Base-by-base conservation (phyloP, 2,113 vertebrate species). In the Xenus cinereus region DNA sequence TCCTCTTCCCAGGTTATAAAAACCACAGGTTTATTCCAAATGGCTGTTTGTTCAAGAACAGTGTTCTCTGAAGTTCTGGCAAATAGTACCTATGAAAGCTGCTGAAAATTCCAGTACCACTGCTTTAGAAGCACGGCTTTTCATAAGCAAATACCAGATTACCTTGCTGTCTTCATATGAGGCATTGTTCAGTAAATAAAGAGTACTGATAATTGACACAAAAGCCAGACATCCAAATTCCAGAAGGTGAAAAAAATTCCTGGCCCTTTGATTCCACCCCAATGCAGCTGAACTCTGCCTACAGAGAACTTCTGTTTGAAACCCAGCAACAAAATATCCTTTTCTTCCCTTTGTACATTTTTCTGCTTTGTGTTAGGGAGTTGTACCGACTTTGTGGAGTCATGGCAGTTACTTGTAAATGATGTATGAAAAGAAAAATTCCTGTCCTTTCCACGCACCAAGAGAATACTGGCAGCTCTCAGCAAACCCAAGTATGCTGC, bases 381-480 rank as follows among this genome's bases (percentile, higher is more conserved):
- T 87, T 87, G 72, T 84, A 60, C 72, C 1, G 66, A 95, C 92
- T 96, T 97, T 85, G 87, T 71, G 75, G 86, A 96, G 92, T 89
- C 91, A 92, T 63, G 93, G 95, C 92, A 86, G 84, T 84, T 94
- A 87, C 92, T 93, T 89, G 85, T 97, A 96, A 96, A 97, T 92
- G 91, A 97, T 78, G 95, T 80, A 95, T 67, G 75, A 94, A 96
- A 91, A 84, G 75, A 93, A 92, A 91, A 93, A 80, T 71, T 69
- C 71, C 72, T 74, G 90, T 89, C 81, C 91, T 93, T 92, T 45
- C 68, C 50, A 4, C 14, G 84, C 60, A 84, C 83, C 75, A 26
- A 17, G 90, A 92, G 90, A 95, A 87, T 48, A 45, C 37, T 14
- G 50, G 51, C 73, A 93, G 84, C 79, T 93, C 85, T 88, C 93